Percentiles rank a stretch among this genome's conserved stretches.
Conservation (phyloP, 2,113 vertebrate genomes). For the Aix galericulata region DNA sequence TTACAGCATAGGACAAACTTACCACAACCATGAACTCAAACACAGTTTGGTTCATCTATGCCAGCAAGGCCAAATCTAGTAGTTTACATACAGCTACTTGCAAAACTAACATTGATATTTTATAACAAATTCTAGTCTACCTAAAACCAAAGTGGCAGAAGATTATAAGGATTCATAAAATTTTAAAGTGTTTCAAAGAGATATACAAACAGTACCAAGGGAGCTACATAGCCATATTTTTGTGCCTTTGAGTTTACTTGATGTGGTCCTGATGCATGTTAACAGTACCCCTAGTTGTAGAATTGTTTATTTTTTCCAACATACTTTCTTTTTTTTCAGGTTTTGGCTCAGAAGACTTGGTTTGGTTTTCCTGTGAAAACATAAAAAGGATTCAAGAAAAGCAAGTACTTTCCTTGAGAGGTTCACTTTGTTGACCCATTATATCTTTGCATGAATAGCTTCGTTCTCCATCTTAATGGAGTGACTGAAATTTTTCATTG, state of each 20-base stretch:
- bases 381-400: not conserved
- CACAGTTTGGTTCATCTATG: not conserved
- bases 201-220: not conserved
- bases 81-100: not conserved
- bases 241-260: not conserved
- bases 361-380: not conserved
- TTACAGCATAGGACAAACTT: not conserved
- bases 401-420: not conserved
- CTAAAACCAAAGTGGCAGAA: not conserved
- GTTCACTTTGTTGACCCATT: not conserved
- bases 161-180: not conserved
- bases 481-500: not conserved
- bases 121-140: not conserved
- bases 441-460: not conserved
- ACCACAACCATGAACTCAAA: not conserved
- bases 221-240: not conserved
- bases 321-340: not conserved
- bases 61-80: not conserved
- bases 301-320: not conserved
- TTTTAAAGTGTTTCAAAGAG: not conserved
- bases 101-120: not conserved
- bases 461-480: not conserved
- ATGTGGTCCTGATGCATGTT: not conserved
- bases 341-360: not conserved
- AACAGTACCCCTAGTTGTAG: not conserved